Evolutionary conservation across 2,113 vertebrate genomes (phyloP).

Genomic region (Spheniscus mendiculus): DNA sequence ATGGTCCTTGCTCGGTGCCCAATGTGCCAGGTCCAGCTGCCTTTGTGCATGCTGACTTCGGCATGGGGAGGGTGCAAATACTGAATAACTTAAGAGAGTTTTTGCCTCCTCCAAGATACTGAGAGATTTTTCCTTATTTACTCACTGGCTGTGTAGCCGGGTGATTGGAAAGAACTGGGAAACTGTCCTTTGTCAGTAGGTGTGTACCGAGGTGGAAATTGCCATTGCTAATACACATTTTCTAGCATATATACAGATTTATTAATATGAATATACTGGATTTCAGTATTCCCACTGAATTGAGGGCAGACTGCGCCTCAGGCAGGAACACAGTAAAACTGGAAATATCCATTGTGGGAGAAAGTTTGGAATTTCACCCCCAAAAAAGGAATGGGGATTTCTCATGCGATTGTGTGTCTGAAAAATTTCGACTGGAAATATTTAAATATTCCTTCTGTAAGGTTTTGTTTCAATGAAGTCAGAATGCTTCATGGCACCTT

Average conservation of each 20-base stretch:
- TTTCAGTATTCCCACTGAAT: neutral
- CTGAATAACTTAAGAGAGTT: neutral
- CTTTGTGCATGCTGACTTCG: neutral
- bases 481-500: neutral
- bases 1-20: neutral
- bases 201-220: neutral
- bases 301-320: neutral
- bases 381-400: neutral
- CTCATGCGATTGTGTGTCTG: neutral
- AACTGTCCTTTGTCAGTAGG: neutral
- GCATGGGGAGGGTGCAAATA: neutral
- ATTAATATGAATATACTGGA: too few species aligned
- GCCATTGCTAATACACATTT: neutral
- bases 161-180: neutral
- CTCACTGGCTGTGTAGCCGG: neutral
- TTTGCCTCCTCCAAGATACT: neutral
- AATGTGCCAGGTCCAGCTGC: neutral
- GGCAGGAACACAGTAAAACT: neutral
- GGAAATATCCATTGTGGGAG: neutral
- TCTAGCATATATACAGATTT: neutral
- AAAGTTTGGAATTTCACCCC: neutral
- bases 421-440: neutral
- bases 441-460: neutral
- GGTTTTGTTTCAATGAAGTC: neutral
- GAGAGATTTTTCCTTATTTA: neutral